Evolutionary conservation across 2,888 invertebrate genomes (phyloP), one percentile per base, ranked within the genome.

Genomic region (Hirtodrosophila cameraria): DNA sequence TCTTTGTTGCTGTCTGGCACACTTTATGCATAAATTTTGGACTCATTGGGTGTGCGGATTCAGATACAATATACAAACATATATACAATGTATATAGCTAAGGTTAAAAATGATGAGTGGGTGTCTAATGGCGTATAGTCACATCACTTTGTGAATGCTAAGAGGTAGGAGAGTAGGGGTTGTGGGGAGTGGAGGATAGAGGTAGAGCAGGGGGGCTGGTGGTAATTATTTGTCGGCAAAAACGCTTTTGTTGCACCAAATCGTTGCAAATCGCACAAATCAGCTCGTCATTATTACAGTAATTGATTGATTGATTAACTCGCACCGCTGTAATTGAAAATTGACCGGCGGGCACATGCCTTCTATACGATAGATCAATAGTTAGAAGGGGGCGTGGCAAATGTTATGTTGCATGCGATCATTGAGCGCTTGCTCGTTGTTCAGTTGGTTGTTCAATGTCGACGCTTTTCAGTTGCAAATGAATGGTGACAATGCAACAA

Each of bases 261-360:
- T 23, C 23, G 23, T 5, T 23, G 23, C 20, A 64, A 80, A 76
- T 76, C 53, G 45, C 33, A 39, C 20, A 75, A 76, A 75, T 76
- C 75, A 65, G 65, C 73, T 65, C 60, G 60, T 48, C 74, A 77
- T 86, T 82, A 86, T 86, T 77, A 62, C 58, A 61, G 75, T 86
- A 86, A 86, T 82, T 82, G 82, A 82, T 82, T 82, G 83, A 82
- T 82, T 84, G 82, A 86, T 81, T 86, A 78, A 81, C 85, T 84
- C 63, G 71, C 75, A 62, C 49, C 46, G 59, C 73, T 69, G 42
- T 69, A 80, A 80, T 80, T 75, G 80, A 66, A 61, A 75, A 67
- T 50, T 78, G 82, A 65, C 75, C 77, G 61, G 16, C 60, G 75
- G 73, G 59, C 80, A 69, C 55, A 55, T 59, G 78, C 79, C 66